phyloP scores from a whole-genome alignment of 2,888 invertebrate species.

The Girardia tigrina region DNA sequence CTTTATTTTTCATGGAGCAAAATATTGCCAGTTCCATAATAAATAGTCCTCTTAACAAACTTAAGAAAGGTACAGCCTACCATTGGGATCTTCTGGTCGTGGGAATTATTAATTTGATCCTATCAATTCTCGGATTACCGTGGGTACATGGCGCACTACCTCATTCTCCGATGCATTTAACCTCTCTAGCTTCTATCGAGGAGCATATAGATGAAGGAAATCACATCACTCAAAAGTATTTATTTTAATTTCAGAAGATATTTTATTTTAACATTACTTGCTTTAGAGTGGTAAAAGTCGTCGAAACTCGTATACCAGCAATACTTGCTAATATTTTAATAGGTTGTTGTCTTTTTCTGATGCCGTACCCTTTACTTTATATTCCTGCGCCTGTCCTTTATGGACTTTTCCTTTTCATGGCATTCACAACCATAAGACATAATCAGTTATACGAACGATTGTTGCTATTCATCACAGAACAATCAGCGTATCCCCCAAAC shows the following conservation, averaged over 20 bases:
- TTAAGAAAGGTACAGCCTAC: slow-evolving; percentile 56
- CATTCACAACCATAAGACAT: slow-evolving; percentile 54
- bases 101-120: slow-evolving; percentile 54
- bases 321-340: slow-evolving; percentile 55
- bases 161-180: slow-evolving; percentile 56
- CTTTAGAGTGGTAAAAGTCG: slow-evolving; percentile 52
- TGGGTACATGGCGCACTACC: slow-evolving; percentile 58
- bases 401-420: slow-evolving; percentile 56
- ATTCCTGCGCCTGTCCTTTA: slow-evolving; percentile 56
- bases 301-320: slow-evolving; percentile 55
- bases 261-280: too few species aligned
- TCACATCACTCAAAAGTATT: slow-evolving; percentile 56
- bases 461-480: slow-evolving; percentile 54
- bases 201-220: slow-evolving; percentile 56
- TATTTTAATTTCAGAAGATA: background rate
- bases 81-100: slow-evolving; percentile 57
- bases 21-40: slow-evolving; percentile 57
- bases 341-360: slow-evolving; percentile 54
- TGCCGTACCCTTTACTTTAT: slow-evolving; percentile 54
- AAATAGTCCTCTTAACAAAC: slow-evolving; percentile 56
- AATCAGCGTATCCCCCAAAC: slow-evolving; percentile 53
- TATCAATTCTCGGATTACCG: slow-evolving; percentile 55
- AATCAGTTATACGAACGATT: slow-evolving; percentile 56
- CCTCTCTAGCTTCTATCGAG: slow-evolving; percentile 56
- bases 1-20: slow-evolving; percentile 58